phyloP scores from a whole-genome alignment of 2,888 invertebrate species.

The Lepidochitona cinerea region DNA sequence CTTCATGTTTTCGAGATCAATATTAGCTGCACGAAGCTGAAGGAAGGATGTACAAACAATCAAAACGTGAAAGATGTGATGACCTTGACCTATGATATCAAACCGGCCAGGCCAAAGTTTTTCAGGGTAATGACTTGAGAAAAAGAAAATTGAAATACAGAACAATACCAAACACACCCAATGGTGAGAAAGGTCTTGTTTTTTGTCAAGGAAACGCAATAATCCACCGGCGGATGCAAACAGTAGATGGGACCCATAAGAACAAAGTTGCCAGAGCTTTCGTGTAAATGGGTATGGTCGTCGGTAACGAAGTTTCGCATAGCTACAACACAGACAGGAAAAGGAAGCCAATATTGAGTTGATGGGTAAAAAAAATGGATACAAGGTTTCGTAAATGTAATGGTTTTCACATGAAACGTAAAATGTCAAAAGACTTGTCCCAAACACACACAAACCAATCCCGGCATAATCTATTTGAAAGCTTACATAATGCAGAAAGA shows the following conservation, averaged over 20 bases:
- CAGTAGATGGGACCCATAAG: conserved; percentile 28
- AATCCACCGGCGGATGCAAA: conserved; percentile 19
- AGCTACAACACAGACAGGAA: conserved; percentile 35
- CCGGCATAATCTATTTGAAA: conserved; percentile 57
- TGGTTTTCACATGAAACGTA: conserved; percentile 34
- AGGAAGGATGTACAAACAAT: conserved; percentile 24
- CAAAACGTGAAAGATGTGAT: conserved; percentile 52
- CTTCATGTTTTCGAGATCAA: conserved; percentile 18
- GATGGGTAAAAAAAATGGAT: conserved; percentile 30
- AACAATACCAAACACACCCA: conserved; percentile 28
- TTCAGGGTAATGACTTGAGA: conserved; percentile 51
- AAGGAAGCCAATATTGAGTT: conserved; percentile 39
- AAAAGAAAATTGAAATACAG: conserved; percentile 28
- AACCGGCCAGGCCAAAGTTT: conserved; percentile 44
- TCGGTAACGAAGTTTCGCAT: conserved; percentile 37
- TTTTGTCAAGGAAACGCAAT: conserved; percentile 29
- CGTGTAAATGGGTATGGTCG: conserved; percentile 41
- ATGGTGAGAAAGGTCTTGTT: conserved; percentile 39
- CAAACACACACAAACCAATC: conserved; percentile 45
- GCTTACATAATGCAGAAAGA: conserved; percentile 45
- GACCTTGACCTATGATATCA: conserved; percentile 57
- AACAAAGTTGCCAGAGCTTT: conserved; percentile 42
- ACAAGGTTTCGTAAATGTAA: conserved; percentile 20
- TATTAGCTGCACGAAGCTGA: conserved; percentile 25
- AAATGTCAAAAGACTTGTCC: conserved; percentile 40